phyloP scores from a whole-genome alignment of 2,888 invertebrate genomes.

The Cephus pulcher region DNA sequence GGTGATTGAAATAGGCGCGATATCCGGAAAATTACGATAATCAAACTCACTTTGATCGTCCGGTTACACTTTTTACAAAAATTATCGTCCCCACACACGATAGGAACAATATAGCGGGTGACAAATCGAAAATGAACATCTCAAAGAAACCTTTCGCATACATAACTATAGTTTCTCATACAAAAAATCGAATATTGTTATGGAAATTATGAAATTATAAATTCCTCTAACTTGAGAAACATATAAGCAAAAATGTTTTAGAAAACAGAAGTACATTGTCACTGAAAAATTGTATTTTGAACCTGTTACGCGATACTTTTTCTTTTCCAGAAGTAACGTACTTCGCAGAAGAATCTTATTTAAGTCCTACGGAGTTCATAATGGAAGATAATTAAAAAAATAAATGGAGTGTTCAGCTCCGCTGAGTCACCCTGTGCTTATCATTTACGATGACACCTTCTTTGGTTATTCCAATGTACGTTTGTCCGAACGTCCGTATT shows the following conservation, averaged over 20 bases:
- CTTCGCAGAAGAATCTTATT: neutral
- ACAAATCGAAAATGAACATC: neutral
- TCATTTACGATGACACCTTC: slow-evolving; percentile 16
- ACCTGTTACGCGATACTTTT: neutral
- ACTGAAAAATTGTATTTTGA: neutral
- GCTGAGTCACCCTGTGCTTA: neutral
- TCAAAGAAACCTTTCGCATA: neutral
- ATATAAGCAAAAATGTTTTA: neutral
- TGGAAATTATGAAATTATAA: neutral
- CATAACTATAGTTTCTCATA: too few relatives aligned
- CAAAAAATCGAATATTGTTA: too few relatives aligned
- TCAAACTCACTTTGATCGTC: neutral
- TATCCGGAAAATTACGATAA: neutral
- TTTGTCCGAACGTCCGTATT: slow-evolving; percentile 28
- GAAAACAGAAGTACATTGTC: neutral
- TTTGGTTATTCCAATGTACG: slow-evolving; percentile 41
- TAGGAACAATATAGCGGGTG: neutral
- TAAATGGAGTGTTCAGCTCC: neutral
- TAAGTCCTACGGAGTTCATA: neutral
- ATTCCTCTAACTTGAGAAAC: neutral
- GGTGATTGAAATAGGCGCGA: neutral
- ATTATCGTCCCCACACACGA: neutral
- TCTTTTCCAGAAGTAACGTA: neutral
- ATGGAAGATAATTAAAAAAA: neutral
- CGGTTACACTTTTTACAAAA: neutral